phyloP scores from a whole-genome alignment of 2,888 invertebrate species.

The Pterostichus niger region DNA sequence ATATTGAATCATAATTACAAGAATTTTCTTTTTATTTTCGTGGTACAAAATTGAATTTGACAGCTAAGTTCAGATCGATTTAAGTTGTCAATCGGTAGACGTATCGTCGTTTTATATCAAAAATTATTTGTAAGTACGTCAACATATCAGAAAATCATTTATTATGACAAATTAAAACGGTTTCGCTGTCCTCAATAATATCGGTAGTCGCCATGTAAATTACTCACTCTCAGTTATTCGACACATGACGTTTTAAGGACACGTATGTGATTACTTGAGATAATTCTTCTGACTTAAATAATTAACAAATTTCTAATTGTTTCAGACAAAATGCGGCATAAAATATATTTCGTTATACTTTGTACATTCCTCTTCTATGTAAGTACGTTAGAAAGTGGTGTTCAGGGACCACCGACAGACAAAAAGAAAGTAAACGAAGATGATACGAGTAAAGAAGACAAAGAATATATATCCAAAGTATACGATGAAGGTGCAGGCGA shows the following conservation, averaged over 20 bases:
- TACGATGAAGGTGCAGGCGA: slow-evolving; percentile 72
- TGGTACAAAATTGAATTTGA: neutral
- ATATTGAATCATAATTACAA: neutral
- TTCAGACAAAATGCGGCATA: slow-evolving; percentile 65
- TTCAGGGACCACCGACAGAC: slow-evolving; percentile 69
- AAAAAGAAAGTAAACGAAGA: slow-evolving; percentile 72
- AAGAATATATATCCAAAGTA: slow-evolving; percentile 73
- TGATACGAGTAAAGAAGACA: slow-evolving; percentile 70
- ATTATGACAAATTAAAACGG: slow-evolving; percentile 21
- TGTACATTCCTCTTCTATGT: slow-evolving; percentile 60
- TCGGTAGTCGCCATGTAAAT: slow-evolving; percentile 51
- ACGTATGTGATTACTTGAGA: slow-evolving; percentile 59
- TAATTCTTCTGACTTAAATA: slow-evolving; percentile 34
- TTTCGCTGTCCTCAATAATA: neutral
- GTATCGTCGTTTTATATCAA: slow-evolving; percentile 43
- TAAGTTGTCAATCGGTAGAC: slow-evolving; percentile 35
- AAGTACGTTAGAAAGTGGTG: slow-evolving; percentile 56
- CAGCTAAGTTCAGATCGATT: slow-evolving; percentile 55
- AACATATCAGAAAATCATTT: slow-evolving; percentile 39
- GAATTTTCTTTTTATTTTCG: slow-evolving; percentile 7
- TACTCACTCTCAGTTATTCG: slow-evolving; percentile 28
- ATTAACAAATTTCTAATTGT: slow-evolving; percentile 36
- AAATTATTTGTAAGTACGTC: slow-evolving; percentile 60
- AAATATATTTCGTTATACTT: slow-evolving; percentile 48
- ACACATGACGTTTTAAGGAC: slow-evolving; percentile 65